Base-by-base conservation (phyloP, 2,888 invertebrate genomes). In the Spicauda simplicius region DNA sequence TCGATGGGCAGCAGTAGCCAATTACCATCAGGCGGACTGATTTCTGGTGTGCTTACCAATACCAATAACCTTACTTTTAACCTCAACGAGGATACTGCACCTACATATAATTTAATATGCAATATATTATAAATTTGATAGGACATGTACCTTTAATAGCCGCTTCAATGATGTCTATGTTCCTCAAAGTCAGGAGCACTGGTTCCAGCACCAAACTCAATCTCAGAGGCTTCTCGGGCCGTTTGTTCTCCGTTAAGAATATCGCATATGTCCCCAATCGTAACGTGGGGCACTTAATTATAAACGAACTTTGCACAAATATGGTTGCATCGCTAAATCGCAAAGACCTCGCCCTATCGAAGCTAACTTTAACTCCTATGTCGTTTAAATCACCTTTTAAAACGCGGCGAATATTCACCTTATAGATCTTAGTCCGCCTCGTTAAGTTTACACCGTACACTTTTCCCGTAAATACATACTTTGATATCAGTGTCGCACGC, bases 401-500 rank as follows among this genome's bases (percentile, higher is more conserved):
- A 71, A 91, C 87, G 53, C 91, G 81, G 37, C 88, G 85, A 71
- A 92, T 87, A 75, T 85, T 88, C 76, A 92, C 91, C 84, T 81
- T 87, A 73, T 88, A 91, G 70, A 84, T 76, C 73, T 78, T 77
- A 11, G 81, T 81, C 66, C 79, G 79, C 67, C 69, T 74, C 18
- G 75, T 72, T n/a, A 77, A 75, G 67, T 80, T 82, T 33, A 86
- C 84, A 77, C 82, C 77, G 69, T 80, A 84, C 73, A 92, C 86
- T 86, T 86, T 90, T 0, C 91, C 91, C 14, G 86, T 90, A 70
- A 92, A 91, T 78, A 92, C 83, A 71, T 90, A 92, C 74, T 88
- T 87, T 7, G 91, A 87, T 48, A 81, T 65, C 62, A 85, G 67
- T 72, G 88, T 87, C 69, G 87, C 80, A 48, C 83, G 86, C 77